phyloP scores from a whole-genome alignment of 2,888 invertebrate genomes.

The Amphimallon solstitiale region DNA sequence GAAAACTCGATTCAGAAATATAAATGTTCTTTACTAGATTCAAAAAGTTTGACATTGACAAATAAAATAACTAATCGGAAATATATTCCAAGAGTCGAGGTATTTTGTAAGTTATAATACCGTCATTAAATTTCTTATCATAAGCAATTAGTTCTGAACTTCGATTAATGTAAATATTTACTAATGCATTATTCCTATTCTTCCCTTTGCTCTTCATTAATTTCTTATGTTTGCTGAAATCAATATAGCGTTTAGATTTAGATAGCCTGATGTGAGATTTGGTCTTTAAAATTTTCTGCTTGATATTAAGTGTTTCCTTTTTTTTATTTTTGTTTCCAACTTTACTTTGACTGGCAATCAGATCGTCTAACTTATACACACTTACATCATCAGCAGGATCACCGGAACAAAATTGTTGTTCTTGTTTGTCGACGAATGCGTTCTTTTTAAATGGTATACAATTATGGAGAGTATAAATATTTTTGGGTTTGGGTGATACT shows the following conservation, averaged over 20 bases:
- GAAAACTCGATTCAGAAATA: too few species aligned
- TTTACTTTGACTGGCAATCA: constrained; percentile 7
- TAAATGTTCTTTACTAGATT: too few species aligned
- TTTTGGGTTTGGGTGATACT: constrained; percentile 16
- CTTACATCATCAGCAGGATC: constrained; percentile 7
- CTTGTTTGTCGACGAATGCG: not conserved
- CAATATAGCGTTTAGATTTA: constrained; percentile 37
- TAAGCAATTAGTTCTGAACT: constrained; percentile 28
- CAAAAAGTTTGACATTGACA: not conserved
- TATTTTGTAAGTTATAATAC: constrained; percentile 38
- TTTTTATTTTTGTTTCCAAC: not conserved
- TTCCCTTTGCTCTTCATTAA: constrained; percentile 10
- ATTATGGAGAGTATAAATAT: constrained; percentile 23
- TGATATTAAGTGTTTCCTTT: constrained; percentile 3
- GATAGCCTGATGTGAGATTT: constrained; percentile 29
- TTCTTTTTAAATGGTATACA: not conserved
- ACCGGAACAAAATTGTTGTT: constrained; percentile 22
- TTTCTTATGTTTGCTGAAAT: constrained; percentile 31
- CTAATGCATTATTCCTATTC: constrained; percentile 13
- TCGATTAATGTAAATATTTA: constrained; percentile 16
- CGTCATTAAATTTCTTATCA: constrained; percentile 38
- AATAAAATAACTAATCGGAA: constrained; percentile 22
- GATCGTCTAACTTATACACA: constrained; percentile 36
- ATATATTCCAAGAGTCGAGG: constrained; percentile 25
- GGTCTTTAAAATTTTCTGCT: constrained; percentile 16